phyloP scores from a whole-genome alignment of 1,140 invertebrate species.

The Ceratoteleas bidentatus region DNA sequence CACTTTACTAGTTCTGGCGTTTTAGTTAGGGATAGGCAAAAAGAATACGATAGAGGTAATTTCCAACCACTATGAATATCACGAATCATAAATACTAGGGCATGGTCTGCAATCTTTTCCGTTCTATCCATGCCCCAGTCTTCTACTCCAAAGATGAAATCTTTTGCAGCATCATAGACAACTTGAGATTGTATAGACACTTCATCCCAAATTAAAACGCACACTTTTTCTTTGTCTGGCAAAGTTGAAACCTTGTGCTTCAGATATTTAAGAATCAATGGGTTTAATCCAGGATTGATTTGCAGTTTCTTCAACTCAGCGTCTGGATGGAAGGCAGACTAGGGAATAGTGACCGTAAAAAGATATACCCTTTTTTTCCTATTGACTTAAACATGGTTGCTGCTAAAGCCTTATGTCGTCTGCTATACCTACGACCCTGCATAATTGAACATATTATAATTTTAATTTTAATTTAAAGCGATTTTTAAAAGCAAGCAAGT shows the following conservation, averaged over 20 bases:
- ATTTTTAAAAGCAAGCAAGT: no score
- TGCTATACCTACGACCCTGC: no score
- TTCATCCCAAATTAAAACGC: constrained; percentile 4
- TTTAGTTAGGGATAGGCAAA: constrained; percentile 9
- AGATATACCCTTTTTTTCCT: no score
- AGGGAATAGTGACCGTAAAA: no score
- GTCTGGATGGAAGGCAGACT: no score
- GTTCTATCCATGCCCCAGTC: not conserved
- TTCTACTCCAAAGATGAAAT: not conserved
- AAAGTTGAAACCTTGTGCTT: not conserved
- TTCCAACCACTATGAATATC: not conserved
- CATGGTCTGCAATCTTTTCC: constrained; percentile 1
- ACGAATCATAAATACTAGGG: constrained; percentile 4
- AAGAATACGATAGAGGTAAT: not conserved
- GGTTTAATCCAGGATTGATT: not conserved
- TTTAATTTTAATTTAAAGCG: no score
- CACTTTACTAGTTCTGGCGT: constrained; percentile 2
- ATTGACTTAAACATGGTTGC: no score
- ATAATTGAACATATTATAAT: no score
- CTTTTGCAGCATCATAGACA: not conserved
- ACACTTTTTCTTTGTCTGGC: not conserved
- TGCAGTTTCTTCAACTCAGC: not conserved
- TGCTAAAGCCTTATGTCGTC: no score
- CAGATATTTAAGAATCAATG: not conserved
- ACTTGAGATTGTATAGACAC: constrained; percentile 2